phyloP scores from a whole-genome alignment of 2,113 vertebrate genomes.

The Rynchops niger region DNA sequence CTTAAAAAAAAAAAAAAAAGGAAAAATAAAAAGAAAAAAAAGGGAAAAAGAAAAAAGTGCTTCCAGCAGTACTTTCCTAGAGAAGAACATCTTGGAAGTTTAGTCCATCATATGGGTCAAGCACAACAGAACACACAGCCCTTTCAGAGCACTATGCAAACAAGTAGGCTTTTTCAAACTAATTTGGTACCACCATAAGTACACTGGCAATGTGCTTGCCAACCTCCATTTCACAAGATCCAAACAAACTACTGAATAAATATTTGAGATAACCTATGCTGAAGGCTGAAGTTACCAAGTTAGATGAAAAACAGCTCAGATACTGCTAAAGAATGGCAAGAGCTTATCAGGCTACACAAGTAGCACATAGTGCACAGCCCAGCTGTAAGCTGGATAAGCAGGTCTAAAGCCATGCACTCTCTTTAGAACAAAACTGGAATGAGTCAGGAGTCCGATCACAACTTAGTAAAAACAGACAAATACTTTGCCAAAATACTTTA shows the following conservation, averaged over 20 bases:
- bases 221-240: background rate
- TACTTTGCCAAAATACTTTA: background rate
- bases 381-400: background rate
- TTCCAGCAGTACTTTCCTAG: background rate
- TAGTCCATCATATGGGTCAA: background rate
- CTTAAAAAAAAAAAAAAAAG: background rate
- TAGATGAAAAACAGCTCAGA: background rate
- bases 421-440: background rate
- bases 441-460: background rate
- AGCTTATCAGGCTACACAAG: background rate
- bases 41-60: too few relatives aligned
- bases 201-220: background rate
- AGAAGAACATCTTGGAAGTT: background rate
- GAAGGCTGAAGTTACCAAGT: background rate
- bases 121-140: background rate
- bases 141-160: background rate
- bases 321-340: background rate
- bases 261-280: background rate
- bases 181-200: background rate
- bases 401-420: background rate
- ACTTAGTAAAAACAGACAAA: background rate
- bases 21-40: background rate
- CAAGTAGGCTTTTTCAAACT: background rate
- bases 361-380: background rate
- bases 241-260: background rate